Evolutionary conservation across 2,797 vertebrate species (phyloP), one percentile per base, ranked within the genome.

Genomic region (Melanotaenia trifasciata): DNA sequence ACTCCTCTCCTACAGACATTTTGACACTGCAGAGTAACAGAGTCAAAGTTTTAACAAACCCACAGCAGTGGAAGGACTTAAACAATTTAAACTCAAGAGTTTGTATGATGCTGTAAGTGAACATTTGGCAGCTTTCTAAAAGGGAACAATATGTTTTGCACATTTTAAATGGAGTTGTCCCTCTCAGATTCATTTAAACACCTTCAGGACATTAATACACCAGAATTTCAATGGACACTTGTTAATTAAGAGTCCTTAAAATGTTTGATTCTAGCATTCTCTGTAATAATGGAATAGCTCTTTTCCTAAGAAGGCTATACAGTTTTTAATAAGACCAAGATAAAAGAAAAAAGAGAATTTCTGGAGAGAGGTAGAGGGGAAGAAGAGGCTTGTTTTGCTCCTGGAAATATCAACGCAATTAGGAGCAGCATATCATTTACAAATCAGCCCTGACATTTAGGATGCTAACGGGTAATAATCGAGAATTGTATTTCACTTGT

Each of bases 361-460:
- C 28, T 35, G 68, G 56, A 36, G 32, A 30, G 62, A 54, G 33
- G 1, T 18, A 64, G 66, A 70, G 36, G 11, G 22, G 35, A 20
- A 22, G 57, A 69, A 30, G 82, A 74, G 54, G 72, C 84, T 88
- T 88, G 74, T 85, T 90, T 86, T 80, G 81, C 87, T 83, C 76
- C 76, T 82, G 76, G 77, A 93, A 92, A 92, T 92, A 91, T 91
- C 87, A 89, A 71, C 22, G 60, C 90, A 91, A 93, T 93, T 90
- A 91, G 85, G 61, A 78, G 76, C 59, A 84, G 90, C 90, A 82
- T 89, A 89, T 92, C 72, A 91, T 92, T 93, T 92, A 89, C 88
- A 89, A 91, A 93, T 93, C 89, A 91, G 70, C 64, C 70, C 64
- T 93, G 92, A 93, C 90, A 91, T 93, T 94, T 93, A 78, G 84